A percentile compares a stretch with the other conserved stretches of the same genome.
phyloP scores from a whole-genome alignment of 1,140 invertebrate species.

The Drosophila truncata region DNA sequence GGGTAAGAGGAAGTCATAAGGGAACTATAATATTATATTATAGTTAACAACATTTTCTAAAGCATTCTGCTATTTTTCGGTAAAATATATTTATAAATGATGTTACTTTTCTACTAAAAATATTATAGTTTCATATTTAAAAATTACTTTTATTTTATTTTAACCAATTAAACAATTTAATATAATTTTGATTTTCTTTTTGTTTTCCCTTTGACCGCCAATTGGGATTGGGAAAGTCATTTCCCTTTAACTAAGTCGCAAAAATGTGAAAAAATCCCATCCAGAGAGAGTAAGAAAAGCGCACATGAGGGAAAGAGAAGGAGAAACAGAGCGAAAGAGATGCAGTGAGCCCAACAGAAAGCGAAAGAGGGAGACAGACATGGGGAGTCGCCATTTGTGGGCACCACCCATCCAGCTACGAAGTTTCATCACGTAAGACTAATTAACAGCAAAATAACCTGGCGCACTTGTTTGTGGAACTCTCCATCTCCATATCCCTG shows the following conservation, averaged over 20 bases:
- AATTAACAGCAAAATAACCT: slow-evolving; percentile 81
- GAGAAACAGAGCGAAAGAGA: slow-evolving; percentile 12
- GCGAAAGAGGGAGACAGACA: slow-evolving; percentile 4
- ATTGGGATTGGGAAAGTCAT: slow-evolving; percentile 2
- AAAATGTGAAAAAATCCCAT: slow-evolving; percentile 15
- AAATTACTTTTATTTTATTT: background rate
- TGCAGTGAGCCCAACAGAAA: background rate
- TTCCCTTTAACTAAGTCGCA: slow-evolving; percentile 48
- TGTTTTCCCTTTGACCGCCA: background rate
- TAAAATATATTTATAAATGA: background rate
- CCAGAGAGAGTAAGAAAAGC: slow-evolving; percentile 3
- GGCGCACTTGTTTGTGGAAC: slow-evolving; percentile 73
- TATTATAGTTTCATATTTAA: background rate
- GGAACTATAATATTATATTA: too few relatives aligned
- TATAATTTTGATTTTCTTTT: background rate
- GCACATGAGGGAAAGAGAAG: background rate
- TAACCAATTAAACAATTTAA: background rate
- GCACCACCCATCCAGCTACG: slow-evolving; percentile 67
- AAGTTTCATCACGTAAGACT: slow-evolving; percentile 79
- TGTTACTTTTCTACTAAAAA: background rate
- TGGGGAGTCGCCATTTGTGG: slow-evolving; percentile 49
- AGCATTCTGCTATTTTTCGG: too few relatives aligned
- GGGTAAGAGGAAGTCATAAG: too few relatives aligned
- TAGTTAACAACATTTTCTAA: too few relatives aligned
- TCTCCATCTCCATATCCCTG: slow-evolving; percentile 47